These are phyloP conservation scores for Eupeodes corollae DNA, from an alignment of 1,140 invertebrate genomes.

Conservation along the genomic window DNA sequence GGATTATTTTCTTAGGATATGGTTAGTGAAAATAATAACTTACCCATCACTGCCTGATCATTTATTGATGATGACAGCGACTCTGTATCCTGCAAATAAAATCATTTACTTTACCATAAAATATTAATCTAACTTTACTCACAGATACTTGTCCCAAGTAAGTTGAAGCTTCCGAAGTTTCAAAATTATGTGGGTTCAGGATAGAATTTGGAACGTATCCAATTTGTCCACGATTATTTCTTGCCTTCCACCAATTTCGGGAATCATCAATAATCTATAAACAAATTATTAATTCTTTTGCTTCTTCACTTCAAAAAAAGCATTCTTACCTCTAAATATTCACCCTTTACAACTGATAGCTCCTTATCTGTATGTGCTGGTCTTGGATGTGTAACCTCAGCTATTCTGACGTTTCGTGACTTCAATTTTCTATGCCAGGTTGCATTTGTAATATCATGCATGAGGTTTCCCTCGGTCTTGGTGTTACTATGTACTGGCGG, in stretches of 20 bases:
- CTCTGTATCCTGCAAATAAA: constrained; percentile 17
- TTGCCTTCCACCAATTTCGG: constrained; percentile 96
- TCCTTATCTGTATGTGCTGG: constrained; percentile 95
- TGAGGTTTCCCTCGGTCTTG: constrained; percentile 9
- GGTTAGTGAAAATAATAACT: too few species aligned
- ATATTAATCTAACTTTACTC: not conserved
- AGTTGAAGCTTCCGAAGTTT: constrained; percentile 2
- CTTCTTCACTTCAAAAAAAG: too few species aligned
- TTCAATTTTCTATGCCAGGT: constrained; percentile 26
- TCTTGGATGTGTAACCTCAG: constrained; percentile 72
- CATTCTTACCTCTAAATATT: constrained; percentile 75
- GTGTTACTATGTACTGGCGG: constrained; percentile 13
- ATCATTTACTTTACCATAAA: too few species aligned
- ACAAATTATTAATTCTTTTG: not conserved
- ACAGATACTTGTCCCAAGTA: not conserved
- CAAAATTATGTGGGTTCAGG: constrained; percentile 53
- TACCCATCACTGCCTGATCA: too few species aligned
- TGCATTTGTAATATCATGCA: constrained; percentile 10
- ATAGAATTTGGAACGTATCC: constrained; percentile 97
- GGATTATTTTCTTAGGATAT: too few species aligned
- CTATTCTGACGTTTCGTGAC: constrained; percentile 29
- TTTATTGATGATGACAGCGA: constrained; percentile 15
- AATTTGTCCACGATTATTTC: constrained; percentile 72
- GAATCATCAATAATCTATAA: constrained; percentile 80
- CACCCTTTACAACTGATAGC: constrained; percentile 84